Percentiles rank a stretch among this genome's conserved stretches.
Conservation (phyloP, 2,113 vertebrate species). For the Calidris pugnax region DNA sequence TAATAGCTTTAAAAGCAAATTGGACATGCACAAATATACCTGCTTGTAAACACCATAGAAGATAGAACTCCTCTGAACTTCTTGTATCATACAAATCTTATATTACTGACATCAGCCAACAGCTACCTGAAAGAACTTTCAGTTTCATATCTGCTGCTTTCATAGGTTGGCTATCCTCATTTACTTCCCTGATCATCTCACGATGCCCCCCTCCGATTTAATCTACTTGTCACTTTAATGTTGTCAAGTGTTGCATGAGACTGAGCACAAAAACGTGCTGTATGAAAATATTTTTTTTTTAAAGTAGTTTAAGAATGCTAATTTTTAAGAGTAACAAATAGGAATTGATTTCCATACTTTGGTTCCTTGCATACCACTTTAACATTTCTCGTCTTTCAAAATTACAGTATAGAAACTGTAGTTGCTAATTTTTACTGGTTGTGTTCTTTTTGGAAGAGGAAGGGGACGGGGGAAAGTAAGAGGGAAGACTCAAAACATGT, state of each 20-base stretch:
- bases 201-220: background rate
- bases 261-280: background rate
- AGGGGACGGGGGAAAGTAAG: rapidly evolving
- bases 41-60: background rate
- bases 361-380: background rate
- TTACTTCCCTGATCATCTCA: background rate
- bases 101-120: background rate
- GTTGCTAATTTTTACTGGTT: background rate
- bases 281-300: background rate
- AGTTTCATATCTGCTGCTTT: background rate
- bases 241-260: background rate
- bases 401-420: background rate
- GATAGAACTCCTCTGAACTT: background rate
- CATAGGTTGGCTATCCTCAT: background rate
- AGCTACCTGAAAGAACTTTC: background rate
- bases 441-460: background rate
- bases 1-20: background rate
- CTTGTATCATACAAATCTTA: background rate
- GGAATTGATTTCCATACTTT: background rate
- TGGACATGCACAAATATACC: background rate
- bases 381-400: background rate
- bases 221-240: background rate
- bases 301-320: background rate
- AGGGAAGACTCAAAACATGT: background rate
- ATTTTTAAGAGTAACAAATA: background rate